A percentile compares a stretch with the other conserved stretches of the same genome.
Conservation (phyloP, 2,888 invertebrate genomes). For the Eilema griseolum region DNA sequence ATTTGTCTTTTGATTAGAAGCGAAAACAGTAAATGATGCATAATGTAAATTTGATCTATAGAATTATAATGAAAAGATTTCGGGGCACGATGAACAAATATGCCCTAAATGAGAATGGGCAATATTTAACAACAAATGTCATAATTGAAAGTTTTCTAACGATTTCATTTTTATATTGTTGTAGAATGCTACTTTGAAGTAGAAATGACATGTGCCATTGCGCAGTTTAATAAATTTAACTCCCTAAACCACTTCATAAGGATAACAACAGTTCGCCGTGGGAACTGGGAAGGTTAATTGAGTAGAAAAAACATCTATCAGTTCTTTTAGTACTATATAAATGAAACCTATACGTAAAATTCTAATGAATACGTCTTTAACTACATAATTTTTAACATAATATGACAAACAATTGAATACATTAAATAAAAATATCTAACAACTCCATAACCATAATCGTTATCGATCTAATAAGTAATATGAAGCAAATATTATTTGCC, state of each 20-base stretch:
- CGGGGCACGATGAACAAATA: conserved; percentile 38
- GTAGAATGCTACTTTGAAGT: neutral
- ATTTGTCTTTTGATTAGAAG: conserved; percentile 48
- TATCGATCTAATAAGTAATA: neutral
- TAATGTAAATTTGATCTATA: conserved; percentile 34
- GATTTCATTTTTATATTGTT: neutral
- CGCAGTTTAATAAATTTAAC: too few species aligned
- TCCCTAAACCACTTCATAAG: too few species aligned
- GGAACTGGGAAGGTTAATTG: too few species aligned
- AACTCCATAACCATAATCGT: conserved; percentile 1
- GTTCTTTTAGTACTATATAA: too few species aligned
- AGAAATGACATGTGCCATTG: too few species aligned
- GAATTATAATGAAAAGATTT: conserved; percentile 42
- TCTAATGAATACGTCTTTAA: neutral
- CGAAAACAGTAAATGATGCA: conserved; percentile 47
- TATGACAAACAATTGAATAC: neutral
- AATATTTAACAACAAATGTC: conserved; percentile 13
- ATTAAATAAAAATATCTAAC: neutral
- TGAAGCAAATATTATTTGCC: conserved; percentile 11
- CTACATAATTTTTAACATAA: neutral
- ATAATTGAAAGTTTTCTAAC: conserved; percentile 7
- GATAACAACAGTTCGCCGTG: too few species aligned
- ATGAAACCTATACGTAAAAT: too few species aligned
- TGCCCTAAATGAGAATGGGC: conserved; percentile 21
- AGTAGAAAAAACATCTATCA: too few species aligned